A percentile compares a stretch with the other conserved stretches of the same genome.
Evolutionary conservation across 2,113 vertebrate genomes (phyloP).

Genomic region (Pagrus major): DNA sequence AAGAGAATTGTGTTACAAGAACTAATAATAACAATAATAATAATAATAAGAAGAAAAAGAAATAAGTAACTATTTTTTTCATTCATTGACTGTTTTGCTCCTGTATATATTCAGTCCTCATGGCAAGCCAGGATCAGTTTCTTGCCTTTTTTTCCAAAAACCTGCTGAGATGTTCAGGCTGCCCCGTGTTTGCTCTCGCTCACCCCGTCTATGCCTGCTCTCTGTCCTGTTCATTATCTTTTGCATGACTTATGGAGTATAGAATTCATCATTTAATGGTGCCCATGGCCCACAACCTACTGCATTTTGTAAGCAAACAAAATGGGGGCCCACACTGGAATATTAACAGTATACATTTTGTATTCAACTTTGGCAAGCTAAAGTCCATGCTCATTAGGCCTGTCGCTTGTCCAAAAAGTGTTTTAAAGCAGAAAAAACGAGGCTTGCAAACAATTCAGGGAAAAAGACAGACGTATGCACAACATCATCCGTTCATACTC

Average conservation of each 20-base stretch:
- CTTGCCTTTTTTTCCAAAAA: background rate
- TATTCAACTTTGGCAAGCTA: constrained; percentile 50
- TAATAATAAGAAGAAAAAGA: too few species aligned
- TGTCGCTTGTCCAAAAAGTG: constrained; percentile 40
- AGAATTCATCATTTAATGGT: constrained; percentile 30
- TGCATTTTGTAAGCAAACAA: constrained; percentile 64
- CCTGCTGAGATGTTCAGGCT: background rate
- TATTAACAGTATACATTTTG: constrained; percentile 51
- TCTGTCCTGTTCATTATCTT: constrained; percentile 20
- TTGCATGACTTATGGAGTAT: constrained; percentile 22
- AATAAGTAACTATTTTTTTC: too few species aligned
- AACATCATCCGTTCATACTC: background rate
- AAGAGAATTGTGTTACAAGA: background rate
- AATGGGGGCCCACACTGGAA: constrained; percentile 30
- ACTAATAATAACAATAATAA: too few species aligned
- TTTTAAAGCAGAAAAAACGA: constrained; percentile 24
- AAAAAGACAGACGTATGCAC: background rate
- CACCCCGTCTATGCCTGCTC: background rate
- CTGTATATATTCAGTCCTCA: background rate
- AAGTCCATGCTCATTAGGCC: constrained; percentile 34
- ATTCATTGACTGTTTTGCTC: background rate
- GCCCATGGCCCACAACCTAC: constrained; percentile 16
- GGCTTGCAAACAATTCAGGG: constrained; percentile 5
- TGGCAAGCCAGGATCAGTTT: background rate
- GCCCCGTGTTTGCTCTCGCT: background rate